Percentiles rank a stretch among this genome's conserved stretches.
phyloP scores from a whole-genome alignment of 2,797 vertebrate species.

The Chaetodon trifasciatus region DNA sequence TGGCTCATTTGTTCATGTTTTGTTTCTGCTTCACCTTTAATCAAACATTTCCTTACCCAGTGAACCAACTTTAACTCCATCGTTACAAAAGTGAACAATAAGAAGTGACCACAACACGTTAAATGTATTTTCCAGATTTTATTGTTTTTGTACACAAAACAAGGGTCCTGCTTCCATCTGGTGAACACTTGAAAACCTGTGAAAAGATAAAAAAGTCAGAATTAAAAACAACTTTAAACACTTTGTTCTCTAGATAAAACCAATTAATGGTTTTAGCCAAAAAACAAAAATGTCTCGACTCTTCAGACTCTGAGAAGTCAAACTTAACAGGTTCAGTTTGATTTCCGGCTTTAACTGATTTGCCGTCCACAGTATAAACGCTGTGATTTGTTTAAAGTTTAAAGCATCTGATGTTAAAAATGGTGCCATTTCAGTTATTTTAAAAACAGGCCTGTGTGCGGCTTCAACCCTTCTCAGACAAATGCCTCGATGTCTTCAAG shows the following conservation, averaged over 20 bases:
- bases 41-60: too few species aligned
- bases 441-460: too few species aligned
- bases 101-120: constrained; percentile 13
- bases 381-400: not conserved
- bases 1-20: too few species aligned
- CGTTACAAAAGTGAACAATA: not conserved
- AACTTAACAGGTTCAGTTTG: not conserved
- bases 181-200: constrained; percentile 65
- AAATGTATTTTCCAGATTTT: constrained; percentile 79
- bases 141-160: constrained; percentile 87
- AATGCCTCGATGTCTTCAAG: constrained; percentile 94
- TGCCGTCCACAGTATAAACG: not conserved
- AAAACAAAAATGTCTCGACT: not conserved
- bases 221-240: not conserved
- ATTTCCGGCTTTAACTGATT: not conserved
- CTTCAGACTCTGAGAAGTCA: not conserved
- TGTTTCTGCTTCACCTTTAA: too few species aligned
- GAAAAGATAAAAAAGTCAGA: not conserved
- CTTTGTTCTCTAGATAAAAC: not conserved
- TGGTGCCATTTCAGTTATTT: not conserved
- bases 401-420: too few species aligned
- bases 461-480: constrained; percentile 93
- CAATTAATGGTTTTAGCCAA: not conserved
- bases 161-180: constrained; percentile 64
- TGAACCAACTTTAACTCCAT: too few species aligned